Evolutionary conservation across 1,140 invertebrate species (phyloP).

Genomic region (Nebria ingens): DNA sequence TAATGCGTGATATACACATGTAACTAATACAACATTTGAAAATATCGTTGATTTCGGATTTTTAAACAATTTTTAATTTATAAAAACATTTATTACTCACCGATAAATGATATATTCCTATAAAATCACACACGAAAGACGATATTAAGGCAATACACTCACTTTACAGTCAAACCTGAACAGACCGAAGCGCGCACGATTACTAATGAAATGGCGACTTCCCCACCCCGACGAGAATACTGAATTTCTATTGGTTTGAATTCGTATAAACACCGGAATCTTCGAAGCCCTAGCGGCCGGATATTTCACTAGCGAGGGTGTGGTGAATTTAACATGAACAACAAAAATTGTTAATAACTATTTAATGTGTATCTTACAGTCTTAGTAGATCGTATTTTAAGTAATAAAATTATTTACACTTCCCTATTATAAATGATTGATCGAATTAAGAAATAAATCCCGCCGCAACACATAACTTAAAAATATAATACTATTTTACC

Average conservation of each 20-base stretch:
- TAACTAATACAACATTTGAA: background rate
- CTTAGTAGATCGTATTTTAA: too few species aligned
- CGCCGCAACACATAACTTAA: too few species aligned
- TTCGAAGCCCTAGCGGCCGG: background rate
- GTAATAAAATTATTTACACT: too few species aligned
- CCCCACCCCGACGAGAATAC: constrained; percentile 9
- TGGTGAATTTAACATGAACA: too few species aligned
- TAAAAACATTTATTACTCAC: constrained; percentile 10
- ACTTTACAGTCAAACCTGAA: constrained; percentile 15
- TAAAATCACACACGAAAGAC: constrained; percentile 16
- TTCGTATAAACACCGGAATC: background rate
- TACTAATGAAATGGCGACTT: constrained; percentile 13
- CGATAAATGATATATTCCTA: constrained; percentile 13
- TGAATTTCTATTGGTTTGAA: constrained; percentile 10
- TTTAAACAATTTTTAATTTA: constrained; percentile 12
- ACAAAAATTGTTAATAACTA: too few species aligned
- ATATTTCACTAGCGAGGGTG: background rate
- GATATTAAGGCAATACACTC: constrained; percentile 11
- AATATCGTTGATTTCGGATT: background rate
- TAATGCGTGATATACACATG: background rate
- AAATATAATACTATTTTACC: too few species aligned
- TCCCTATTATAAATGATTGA: too few species aligned
- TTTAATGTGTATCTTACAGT: too few species aligned
- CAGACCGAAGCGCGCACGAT: constrained; percentile 16
- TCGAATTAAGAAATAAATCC: too few species aligned